Percentiles rank a stretch among this genome's conserved stretches.
phyloP scores from a whole-genome alignment of 2,888 invertebrate genomes.

The Belgica antarctica region DNA sequence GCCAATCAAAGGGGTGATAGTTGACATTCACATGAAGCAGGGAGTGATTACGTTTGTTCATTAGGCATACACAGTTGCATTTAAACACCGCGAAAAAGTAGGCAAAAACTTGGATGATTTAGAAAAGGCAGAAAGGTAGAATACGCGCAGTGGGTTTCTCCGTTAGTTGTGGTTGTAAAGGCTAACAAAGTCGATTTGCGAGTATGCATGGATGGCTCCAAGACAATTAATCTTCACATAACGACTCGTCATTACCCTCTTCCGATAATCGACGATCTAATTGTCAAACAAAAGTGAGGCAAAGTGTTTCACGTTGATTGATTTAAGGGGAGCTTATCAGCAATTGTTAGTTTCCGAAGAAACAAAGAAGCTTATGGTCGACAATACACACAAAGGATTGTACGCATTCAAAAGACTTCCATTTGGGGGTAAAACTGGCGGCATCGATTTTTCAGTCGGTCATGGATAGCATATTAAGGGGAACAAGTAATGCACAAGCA shows the following conservation, averaged over 20 bases:
- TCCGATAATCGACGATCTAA: background rate
- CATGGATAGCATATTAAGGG: background rate
- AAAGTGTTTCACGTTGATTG: background rate
- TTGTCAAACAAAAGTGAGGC: background rate
- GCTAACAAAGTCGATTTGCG: constrained; percentile 44
- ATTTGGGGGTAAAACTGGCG: background rate
- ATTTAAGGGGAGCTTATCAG: background rate
- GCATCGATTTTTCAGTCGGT: background rate
- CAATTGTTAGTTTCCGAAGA: background rate
- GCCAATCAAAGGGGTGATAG: constrained; percentile 44
- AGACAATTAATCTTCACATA: constrained; percentile 45
- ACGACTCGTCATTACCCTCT: constrained; percentile 45
- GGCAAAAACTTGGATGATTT: constrained; percentile 44
- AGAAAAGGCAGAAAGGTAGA: constrained; percentile 43
- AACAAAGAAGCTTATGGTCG: background rate
- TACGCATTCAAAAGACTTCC: background rate
- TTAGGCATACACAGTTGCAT: constrained; percentile 45
- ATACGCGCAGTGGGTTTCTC: constrained; percentile 45
- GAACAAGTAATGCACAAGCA: too few relatives aligned
- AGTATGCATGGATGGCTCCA: constrained; percentile 45
- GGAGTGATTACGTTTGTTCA: constrained; percentile 43
- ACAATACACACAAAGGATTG: background rate
- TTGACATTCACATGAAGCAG: constrained; percentile 37
- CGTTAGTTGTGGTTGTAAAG: constrained; percentile 46
- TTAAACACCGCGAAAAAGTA: constrained; percentile 43